phyloP scores from a whole-genome alignment of 1,140 invertebrate species.

The Eueides isabella region DNA sequence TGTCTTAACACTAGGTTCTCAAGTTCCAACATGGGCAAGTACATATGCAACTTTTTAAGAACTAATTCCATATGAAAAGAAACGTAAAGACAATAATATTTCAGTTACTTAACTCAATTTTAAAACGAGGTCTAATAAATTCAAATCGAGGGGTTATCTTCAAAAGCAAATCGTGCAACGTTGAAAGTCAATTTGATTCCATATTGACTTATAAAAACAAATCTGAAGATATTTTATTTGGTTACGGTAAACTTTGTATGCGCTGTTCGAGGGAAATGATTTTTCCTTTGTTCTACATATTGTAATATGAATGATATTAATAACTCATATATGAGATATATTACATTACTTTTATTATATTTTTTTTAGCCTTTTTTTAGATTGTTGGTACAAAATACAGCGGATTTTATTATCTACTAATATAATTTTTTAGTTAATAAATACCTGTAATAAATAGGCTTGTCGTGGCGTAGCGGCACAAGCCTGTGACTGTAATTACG shows the following conservation, averaged over 20 bases:
- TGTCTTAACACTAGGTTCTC: not conserved
- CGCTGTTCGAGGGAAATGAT: not conserved
- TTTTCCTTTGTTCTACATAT: not conserved
- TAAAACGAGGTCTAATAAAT: slow-evolving; percentile 7
- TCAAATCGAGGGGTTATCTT: slow-evolving; percentile 10
- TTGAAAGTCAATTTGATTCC: slow-evolving; percentile 6
- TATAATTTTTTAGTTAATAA: not conserved
- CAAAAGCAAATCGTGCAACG: slow-evolving; percentile 9
- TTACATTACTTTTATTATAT: not conserved
- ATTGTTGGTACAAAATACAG: no score
- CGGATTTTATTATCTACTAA: no score
- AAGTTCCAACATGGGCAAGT: no score
- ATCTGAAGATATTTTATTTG: slow-evolving; percentile 10
- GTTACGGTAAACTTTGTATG: not conserved
- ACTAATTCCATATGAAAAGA: not conserved
- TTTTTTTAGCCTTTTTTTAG: no score
- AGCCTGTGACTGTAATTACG: no score
- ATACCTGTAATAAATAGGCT: no score
- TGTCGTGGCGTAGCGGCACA: no score
- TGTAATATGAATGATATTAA: not conserved
- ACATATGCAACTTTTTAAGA: no score
- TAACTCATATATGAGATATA: no score
- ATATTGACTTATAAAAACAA: slow-evolving; percentile 14
- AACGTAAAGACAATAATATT: slow-evolving; percentile 1
- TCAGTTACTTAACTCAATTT: not conserved